phyloP scores from a whole-genome alignment of 2,888 invertebrate species.

The Catocala sponsa region DNA sequence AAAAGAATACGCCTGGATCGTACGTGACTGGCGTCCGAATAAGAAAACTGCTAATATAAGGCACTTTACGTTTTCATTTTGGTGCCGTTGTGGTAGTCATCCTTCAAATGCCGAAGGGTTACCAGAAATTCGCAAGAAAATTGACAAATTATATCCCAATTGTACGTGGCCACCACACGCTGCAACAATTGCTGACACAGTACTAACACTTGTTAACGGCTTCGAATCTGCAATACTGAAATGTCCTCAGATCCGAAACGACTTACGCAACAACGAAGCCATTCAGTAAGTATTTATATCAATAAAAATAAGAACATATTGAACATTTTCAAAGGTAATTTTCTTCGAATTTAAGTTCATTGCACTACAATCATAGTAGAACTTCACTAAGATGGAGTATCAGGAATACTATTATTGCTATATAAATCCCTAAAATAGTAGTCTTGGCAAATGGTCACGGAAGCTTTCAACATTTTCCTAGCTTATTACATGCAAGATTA shows the following conservation, averaged over 20 bases:
- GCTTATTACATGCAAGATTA: too few relatives aligned
- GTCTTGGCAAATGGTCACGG: too few relatives aligned
- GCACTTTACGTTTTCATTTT: background rate
- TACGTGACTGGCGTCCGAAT: background rate
- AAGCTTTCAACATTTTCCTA: too few relatives aligned
- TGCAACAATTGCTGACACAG: background rate
- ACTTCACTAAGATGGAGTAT: too few relatives aligned
- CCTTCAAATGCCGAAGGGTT: background rate
- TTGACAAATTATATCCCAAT: background rate
- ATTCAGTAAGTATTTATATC: slow-evolving; percentile 6
- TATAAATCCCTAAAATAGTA: too few relatives aligned
- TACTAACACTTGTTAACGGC: background rate
- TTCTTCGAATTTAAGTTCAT: slow-evolving; percentile 1
- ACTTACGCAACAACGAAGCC: background rate
- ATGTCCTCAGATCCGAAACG: background rate
- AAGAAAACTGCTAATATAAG: background rate
- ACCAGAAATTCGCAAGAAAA: background rate
- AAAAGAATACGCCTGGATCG: background rate
- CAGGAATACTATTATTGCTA: too few relatives aligned
- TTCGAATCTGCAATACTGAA: background rate
- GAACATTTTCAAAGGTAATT: too few relatives aligned
- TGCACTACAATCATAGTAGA: slow-evolving; percentile 2
- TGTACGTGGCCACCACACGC: background rate
- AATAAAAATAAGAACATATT: slow-evolving; percentile 22
- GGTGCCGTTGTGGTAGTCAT: background rate